Percentiles rank a stretch among this genome's conserved stretches.
These are phyloP conservation scores for Craterocephalus amniculus DNA, from an alignment of 2,797 vertebrate genomes.

Conservation along the genomic window DNA sequence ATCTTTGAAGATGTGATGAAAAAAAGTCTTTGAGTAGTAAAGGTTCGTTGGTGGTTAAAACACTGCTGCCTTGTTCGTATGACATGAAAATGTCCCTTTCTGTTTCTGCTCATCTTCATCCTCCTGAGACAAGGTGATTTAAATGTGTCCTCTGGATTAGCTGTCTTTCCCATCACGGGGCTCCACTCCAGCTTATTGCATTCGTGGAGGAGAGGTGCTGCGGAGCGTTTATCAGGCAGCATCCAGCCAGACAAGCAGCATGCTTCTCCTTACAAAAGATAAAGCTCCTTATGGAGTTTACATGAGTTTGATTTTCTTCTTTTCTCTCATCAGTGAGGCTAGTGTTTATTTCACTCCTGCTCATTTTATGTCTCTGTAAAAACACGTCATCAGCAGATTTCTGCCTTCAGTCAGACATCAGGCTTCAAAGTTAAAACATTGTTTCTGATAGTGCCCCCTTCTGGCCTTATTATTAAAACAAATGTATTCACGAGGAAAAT, in stretches of 20 bases:
- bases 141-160: conserved; percentile 50
- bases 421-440: too few relatives aligned
- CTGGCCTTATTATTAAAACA: too few relatives aligned
- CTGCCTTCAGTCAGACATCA: too few relatives aligned
- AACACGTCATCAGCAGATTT: not conserved
- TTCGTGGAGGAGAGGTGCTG: conserved; percentile 12
- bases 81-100: conserved; percentile 40
- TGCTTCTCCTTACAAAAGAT: conserved; percentile 31
- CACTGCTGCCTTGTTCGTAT: conserved; percentile 15
- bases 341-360: conserved; percentile 46
- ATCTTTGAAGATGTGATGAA: conserved; percentile 30
- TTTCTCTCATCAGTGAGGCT: conserved; percentile 44
- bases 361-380: conserved; percentile 51
- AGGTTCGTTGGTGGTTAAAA: conserved; percentile 23
- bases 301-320: conserved; percentile 39
- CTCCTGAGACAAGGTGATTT: conserved; percentile 24
- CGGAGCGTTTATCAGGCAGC: conserved; percentile 42
- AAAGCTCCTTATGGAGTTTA: conserved; percentile 34
- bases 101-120: conserved; percentile 32
- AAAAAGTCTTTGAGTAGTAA: too few relatives aligned
- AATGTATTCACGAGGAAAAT: too few relatives aligned
- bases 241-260: conserved; percentile 28
- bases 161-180: conserved; percentile 36
- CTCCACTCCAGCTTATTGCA: conserved; percentile 33
- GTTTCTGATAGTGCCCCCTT: too few relatives aligned